Percentiles rank a stretch among this genome's conserved stretches.
phyloP scores from a whole-genome alignment of 2,888 invertebrate genomes.

The Cosmia pyralina region DNA sequence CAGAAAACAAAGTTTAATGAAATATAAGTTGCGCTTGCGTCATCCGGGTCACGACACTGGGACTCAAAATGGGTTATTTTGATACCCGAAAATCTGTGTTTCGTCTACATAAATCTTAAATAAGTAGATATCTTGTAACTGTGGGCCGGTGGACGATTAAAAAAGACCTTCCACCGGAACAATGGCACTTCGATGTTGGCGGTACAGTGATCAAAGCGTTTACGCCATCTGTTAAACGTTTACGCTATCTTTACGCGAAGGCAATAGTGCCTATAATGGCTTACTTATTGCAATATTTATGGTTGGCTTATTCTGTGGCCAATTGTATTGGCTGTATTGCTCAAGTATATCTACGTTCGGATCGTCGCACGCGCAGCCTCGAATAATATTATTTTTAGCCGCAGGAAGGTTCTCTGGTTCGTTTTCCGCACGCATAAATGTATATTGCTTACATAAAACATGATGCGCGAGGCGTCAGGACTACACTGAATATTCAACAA shows the following conservation, averaged over 20 bases:
- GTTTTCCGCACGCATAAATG: constrained; percentile 80
- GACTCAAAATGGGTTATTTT: constrained; percentile 44
- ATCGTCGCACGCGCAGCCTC: constrained; percentile 87
- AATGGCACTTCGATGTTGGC: constrained; percentile 73
- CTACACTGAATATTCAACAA: constrained; percentile 72
- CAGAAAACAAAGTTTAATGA: constrained; percentile 58
- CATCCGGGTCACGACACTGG: constrained; percentile 70
- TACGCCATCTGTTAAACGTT: constrained; percentile 61
- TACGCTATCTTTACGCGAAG: constrained; percentile 56
- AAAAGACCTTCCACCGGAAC: constrained; percentile 79
- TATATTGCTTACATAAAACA: constrained; percentile 75
- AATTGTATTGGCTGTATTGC: constrained; percentile 69
- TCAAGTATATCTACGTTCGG: constrained; percentile 67
- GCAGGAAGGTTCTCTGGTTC: constrained; percentile 84
- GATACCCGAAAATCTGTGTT: constrained; percentile 40
- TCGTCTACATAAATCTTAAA: constrained; percentile 40
- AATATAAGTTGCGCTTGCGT: constrained; percentile 70
- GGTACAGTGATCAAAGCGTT: constrained; percentile 53
- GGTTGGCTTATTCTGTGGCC: constrained; percentile 66
- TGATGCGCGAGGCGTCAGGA: constrained; percentile 72
- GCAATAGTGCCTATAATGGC: constrained; percentile 64
- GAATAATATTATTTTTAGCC: constrained; percentile 86
- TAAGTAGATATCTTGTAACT: constrained; percentile 31
- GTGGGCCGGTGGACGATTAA: constrained; percentile 70
- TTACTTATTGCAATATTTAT: constrained; percentile 62